These are phyloP conservation scores for Junonia oenone DNA, from an alignment of 2,888 invertebrate species.

Conservation along the genomic window DNA sequence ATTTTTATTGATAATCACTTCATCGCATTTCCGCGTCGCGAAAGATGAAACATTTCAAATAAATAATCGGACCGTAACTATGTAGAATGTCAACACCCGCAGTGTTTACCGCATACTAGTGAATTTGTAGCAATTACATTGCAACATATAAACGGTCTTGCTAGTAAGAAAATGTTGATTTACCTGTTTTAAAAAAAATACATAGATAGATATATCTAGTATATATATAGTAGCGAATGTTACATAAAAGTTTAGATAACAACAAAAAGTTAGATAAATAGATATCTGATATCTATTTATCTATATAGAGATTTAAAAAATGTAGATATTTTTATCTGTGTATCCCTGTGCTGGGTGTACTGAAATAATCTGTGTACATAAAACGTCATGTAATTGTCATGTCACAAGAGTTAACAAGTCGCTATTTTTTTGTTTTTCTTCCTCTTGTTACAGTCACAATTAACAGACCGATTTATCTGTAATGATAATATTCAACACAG, in stretches of 20 bases:
- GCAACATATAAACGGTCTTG: neutral
- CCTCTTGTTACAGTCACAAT: slow-evolving; percentile 23
- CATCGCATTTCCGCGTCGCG: neutral
- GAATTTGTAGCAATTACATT: neutral
- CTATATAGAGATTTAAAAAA: neutral
- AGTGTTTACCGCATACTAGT: neutral
- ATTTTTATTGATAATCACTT: neutral
- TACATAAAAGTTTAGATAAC: no score
- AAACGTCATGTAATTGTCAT: slow-evolving; percentile 33
- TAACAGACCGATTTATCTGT: slow-evolving; percentile 6
- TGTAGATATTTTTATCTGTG: neutral
- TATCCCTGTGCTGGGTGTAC: no score
- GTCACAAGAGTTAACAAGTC: slow-evolving; percentile 22
- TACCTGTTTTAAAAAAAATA: neutral
- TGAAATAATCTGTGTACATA: slow-evolving; percentile 1
- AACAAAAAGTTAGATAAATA: no score
- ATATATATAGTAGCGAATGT: no score
- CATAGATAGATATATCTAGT: neutral
- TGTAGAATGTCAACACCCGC: neutral
- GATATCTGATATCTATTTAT: no score
- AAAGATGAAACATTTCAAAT: neutral
- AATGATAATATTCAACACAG: slow-evolving; percentile 12
- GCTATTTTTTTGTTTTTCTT: slow-evolving; percentile 36
- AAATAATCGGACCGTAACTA: neutral
- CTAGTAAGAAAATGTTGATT: neutral